These are phyloP conservation scores for Thrips palmi DNA, from an alignment of 1,140 invertebrate species.

Conservation along the genomic window DNA sequence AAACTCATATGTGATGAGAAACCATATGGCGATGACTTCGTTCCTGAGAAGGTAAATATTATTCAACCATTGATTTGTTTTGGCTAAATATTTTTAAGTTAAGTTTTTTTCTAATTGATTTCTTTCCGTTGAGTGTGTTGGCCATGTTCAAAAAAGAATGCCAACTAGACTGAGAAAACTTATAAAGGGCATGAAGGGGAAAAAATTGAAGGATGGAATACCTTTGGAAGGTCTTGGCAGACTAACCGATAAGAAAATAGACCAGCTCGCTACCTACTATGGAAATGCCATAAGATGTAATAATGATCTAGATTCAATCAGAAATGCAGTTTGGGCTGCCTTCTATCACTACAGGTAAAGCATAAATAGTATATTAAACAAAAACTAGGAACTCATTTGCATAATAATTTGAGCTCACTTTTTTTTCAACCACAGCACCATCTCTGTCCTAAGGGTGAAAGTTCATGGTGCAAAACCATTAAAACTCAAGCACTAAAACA, in stretches of 20 bases:
- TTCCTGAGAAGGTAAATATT: too few relatives aligned
- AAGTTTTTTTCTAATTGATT: too few relatives aligned
- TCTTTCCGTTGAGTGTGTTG: too few relatives aligned
- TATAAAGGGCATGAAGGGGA: neutral
- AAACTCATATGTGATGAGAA: neutral
- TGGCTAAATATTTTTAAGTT: too few relatives aligned
- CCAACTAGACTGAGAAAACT: conserved; percentile 7
- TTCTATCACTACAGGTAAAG: conserved; percentile 14
- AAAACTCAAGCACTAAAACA: conserved; percentile 8
- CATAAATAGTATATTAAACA: too few relatives aligned
- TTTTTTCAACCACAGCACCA: conserved; percentile 13
- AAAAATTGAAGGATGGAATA: conserved; percentile 8
- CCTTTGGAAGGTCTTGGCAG: conserved; percentile 12
- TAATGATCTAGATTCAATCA: conserved; percentile 15
- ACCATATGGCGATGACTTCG: neutral
- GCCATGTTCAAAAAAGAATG: too few relatives aligned
- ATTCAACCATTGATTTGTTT: too few relatives aligned
- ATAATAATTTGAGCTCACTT: too few relatives aligned
- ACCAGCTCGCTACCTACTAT: conserved; percentile 17
- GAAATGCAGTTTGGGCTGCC: conserved; percentile 17
- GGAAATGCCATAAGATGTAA: conserved; percentile 17
- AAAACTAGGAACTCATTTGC: too few relatives aligned
- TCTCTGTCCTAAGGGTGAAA: conserved; percentile 12
- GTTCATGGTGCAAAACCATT: conserved; percentile 15
- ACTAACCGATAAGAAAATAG: conserved; percentile 15